Evolutionary conservation across 2,113 vertebrate genomes (phyloP), one percentile per base, ranked within the genome.

Genomic region (Eidolon helvum): DNA sequence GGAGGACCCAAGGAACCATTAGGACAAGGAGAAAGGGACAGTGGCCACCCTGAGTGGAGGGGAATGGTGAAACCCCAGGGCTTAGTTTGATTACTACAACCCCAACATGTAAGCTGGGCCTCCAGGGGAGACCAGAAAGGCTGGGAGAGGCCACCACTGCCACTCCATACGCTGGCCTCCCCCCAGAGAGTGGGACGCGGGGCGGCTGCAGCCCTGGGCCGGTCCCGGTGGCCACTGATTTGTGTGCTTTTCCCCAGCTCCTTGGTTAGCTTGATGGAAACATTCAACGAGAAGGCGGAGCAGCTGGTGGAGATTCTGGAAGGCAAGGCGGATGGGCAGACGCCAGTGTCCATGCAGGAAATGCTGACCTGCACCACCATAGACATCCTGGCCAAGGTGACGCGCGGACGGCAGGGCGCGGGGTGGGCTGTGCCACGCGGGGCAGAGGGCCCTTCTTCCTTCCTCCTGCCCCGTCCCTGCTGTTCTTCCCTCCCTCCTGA

Each of bases 231-330:
- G 38, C 77, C 4, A 0, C 30, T 87, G 87, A 88, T 0, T 0
- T 12, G 8, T 12, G 0, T 9, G 38, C 65, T 90, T 69, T 93
- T 95, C 80, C 94, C 87, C 97, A 99, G 99, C 97, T 99, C 98
- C 96, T 97, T 99, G 98, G 96, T 98, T 40, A 98, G 98, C 74
- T 75, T 99, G 97, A 99, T 99, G 98, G 99, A 95, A 1, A 97
- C 98, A 1, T 99, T 99, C 97, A 99, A 99, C 87, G 98, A 99
- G 97, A 99, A 99, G 97, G 98, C 98, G 0, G 99, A 99, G 97
- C 98, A 98, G 77, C 97, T 99, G 95, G 98, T 99, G 98, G 98
- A 98, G 97, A 98, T 98, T 21, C 97, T 99, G 53, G 97, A 98
- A 87, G 98, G 99, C 97, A 98, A 98, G 96, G 98, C 98, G 1